Evolutionary conservation across 2,888 invertebrate species (phyloP).

Genomic region (Parnassius mnemosyne): DNA sequence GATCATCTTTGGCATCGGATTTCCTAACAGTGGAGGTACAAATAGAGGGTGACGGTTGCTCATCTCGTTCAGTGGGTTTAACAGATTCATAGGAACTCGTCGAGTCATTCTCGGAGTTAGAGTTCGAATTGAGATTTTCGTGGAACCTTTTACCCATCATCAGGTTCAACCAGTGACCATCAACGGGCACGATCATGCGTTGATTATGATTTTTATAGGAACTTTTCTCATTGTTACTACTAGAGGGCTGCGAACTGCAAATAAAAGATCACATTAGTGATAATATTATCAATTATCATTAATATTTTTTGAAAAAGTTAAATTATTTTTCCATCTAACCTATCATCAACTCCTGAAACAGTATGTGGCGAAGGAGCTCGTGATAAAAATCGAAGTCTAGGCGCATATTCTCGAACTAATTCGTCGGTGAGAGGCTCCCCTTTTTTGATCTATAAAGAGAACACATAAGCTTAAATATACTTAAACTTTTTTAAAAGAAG

Average conservation of each 20-base stretch:
- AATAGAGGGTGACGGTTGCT: slow-evolving; percentile 83
- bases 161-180: slow-evolving; percentile 80
- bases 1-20: slow-evolving; percentile 71
- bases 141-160: slow-evolving; percentile 83
- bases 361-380: slow-evolving; percentile 53
- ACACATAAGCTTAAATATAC: neutral
- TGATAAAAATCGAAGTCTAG: slow-evolving; percentile 64
- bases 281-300: no score
- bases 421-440: slow-evolving; percentile 65
- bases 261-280: neutral
- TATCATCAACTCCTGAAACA: slow-evolving; percentile 47
- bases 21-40: slow-evolving; percentile 58
- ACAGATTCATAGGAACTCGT: slow-evolving; percentile 77
- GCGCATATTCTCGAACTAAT: slow-evolving; percentile 61
- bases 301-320: no score
- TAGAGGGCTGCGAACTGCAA: slow-evolving; percentile 72
- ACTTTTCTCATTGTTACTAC: slow-evolving; percentile 74
- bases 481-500: no score
- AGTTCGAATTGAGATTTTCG: slow-evolving; percentile 71
- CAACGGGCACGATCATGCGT: slow-evolving; percentile 77
- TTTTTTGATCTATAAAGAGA: slow-evolving; percentile 58
- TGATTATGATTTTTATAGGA: slow-evolving; percentile 69
- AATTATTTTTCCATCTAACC: slow-evolving; percentile 41
- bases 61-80: slow-evolving; percentile 66
- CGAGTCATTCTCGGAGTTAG: slow-evolving; percentile 75